A percentile compares a stretch with the other conserved stretches of the same genome.
phyloP scores from a whole-genome alignment of 1,140 invertebrate species.

The Philotrypesis tridentata region DNA sequence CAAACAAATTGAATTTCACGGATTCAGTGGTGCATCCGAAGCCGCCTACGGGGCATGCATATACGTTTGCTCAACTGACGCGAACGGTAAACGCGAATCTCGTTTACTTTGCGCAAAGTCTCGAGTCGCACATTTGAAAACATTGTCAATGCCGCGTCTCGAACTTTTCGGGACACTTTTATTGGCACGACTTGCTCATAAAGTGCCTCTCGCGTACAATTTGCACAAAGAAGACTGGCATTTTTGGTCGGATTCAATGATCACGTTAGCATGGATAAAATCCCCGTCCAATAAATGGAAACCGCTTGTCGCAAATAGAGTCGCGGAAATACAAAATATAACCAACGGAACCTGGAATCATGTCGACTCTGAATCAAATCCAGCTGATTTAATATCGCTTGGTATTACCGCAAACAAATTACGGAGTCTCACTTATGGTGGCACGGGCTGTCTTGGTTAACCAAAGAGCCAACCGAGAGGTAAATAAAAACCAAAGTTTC shows the following conservation, averaged over 20 bases:
- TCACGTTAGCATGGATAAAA: slow-evolving; percentile 30
- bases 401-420: not conserved
- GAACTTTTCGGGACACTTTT: slow-evolving; percentile 42
- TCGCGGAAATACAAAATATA: slow-evolving; percentile 34
- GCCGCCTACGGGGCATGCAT: slow-evolving; percentile 53
- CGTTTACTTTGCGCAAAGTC: no score
- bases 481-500: not conserved
- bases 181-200: slow-evolving; percentile 12
- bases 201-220: not conserved
- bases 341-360: slow-evolving; percentile 36
- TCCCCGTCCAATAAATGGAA: slow-evolving; percentile 27
- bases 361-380: slow-evolving; percentile 24
- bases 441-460: not conserved
- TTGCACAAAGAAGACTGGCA: not conserved
- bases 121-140: no score
- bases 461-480: not conserved
- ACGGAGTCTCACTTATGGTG: slow-evolving; percentile 45
- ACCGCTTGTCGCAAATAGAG: slow-evolving; percentile 36
- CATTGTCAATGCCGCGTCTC: slow-evolving; percentile 44
- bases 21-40: slow-evolving; percentile 3
- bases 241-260: slow-evolving; percentile 28
- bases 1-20: not conserved
- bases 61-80: no score
- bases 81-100: no score
- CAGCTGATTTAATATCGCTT: slow-evolving; percentile 1